phyloP scores from a whole-genome alignment of 2,797 vertebrate genomes.

The Emydoidea blandingii region DNA sequence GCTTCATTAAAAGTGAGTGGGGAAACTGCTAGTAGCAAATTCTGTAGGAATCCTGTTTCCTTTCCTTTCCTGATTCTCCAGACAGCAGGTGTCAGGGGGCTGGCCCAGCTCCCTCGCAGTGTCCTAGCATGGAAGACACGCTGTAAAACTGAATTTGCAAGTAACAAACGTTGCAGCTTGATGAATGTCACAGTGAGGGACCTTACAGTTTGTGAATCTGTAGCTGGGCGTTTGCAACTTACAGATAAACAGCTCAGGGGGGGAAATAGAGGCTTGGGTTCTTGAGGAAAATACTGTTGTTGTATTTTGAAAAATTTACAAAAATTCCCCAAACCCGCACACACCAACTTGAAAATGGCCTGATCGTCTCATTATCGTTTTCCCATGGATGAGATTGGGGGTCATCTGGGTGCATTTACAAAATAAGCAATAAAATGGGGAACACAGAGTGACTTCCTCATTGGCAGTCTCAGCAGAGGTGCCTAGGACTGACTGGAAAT shows the following conservation, averaged over 20 bases:
- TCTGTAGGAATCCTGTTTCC: rapidly evolving
- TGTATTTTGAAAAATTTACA: not conserved
- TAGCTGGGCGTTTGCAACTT: not conserved
- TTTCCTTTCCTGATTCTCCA: not conserved
- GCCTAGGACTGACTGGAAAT: not conserved
- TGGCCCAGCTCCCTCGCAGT: rapidly evolving
- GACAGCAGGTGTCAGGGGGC: not conserved
- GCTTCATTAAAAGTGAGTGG: conserved; percentile 1
- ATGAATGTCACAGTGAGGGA: conserved; percentile 23
- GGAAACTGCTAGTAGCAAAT: not conserved
- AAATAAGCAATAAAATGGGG: rapidly evolving
- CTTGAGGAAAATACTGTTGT: not conserved
- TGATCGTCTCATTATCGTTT: not conserved
- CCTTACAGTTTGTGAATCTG: not conserved
- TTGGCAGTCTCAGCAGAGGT: not conserved
- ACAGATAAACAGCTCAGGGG: not conserved
- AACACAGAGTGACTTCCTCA: not conserved
- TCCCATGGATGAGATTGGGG: not conserved
- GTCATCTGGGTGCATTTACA: not conserved
- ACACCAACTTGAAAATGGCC: not conserved
- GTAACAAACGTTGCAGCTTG: not conserved
- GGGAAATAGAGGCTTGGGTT: not conserved
- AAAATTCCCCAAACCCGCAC: not conserved
- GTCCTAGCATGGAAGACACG: not conserved
- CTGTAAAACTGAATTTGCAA: not conserved